Conservation (phyloP, 2,797 vertebrate species). For the Ara ararauna region DNA sequence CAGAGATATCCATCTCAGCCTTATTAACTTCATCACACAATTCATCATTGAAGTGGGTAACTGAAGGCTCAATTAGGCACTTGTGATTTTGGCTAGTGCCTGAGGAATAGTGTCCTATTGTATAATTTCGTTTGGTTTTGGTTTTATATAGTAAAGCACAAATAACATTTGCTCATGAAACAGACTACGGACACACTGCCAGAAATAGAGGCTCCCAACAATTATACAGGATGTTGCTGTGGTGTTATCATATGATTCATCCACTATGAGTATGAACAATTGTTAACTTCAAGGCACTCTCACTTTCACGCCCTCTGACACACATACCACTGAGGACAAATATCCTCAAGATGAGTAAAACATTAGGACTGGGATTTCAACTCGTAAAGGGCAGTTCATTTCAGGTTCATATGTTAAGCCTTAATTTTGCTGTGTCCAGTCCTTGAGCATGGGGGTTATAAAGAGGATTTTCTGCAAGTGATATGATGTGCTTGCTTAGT, state of each 20-base stretch:
- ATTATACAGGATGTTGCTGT: conserved; percentile 77
- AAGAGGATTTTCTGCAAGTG: background rate
- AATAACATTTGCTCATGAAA: conserved; percentile 74
- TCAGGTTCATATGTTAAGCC: background rate
- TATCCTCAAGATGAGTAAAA: conserved; percentile 53
- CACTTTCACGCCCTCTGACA: conserved; percentile 74
- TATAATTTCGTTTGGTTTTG: background rate
- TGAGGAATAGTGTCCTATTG: background rate
- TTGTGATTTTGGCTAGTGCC: background rate
- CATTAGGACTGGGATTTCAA: background rate
- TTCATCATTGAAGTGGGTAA: background rate
- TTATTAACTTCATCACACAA: background rate
- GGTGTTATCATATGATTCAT: conserved; percentile 79
- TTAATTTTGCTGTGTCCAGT: background rate
- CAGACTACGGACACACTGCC: conserved; percentile 70
- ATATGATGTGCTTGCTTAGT: background rate
- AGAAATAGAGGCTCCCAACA: conserved; percentile 76
- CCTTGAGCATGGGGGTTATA: background rate
- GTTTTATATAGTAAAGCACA: conserved; percentile 43
- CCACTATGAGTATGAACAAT: conserved; percentile 67
- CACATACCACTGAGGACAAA: conserved; percentile 56
- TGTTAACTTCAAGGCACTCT: conserved; percentile 70
- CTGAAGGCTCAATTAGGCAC: background rate
- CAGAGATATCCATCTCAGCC: background rate
- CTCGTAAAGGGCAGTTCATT: background rate